Evolutionary conservation across 2,888 invertebrate genomes (phyloP).

Genomic region (Leptopilina myrica): DNA sequence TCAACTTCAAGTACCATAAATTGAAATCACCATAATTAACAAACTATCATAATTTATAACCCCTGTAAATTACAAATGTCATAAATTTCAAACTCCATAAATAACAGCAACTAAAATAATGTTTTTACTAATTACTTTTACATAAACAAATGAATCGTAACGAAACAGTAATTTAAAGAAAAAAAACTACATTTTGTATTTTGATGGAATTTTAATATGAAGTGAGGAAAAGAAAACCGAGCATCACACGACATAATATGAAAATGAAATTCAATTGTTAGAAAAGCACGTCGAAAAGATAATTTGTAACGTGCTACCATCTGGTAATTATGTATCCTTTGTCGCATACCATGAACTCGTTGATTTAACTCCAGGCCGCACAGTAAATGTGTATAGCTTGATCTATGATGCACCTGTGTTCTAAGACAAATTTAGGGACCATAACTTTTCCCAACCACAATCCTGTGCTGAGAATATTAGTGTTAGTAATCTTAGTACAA

Average conservation of each 20-base stretch:
- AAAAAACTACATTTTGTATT: too few species aligned
- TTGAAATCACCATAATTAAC: too few species aligned
- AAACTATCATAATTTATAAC: too few species aligned
- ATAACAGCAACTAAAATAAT: too few species aligned
- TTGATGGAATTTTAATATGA: too few species aligned
- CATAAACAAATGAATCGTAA: too few species aligned
- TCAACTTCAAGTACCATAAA: too few species aligned
- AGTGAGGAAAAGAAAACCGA: too few species aligned
- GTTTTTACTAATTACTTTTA: too few species aligned
- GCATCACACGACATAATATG: background rate
- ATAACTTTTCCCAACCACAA: constrained; percentile 53
- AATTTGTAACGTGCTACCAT: constrained; percentile 1
- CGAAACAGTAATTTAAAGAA: too few species aligned
- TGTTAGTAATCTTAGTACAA: constrained; percentile 28
- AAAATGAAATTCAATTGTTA: background rate
- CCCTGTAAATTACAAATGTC: too few species aligned
- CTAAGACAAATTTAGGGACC: constrained; percentile 57
- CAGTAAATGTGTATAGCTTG: constrained; percentile 54
- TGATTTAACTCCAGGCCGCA: constrained; percentile 54
- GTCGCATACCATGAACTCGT: constrained; percentile 32
- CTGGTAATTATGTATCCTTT: constrained; percentile 36
- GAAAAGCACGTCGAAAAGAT: constrained; percentile 6
- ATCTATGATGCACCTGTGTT: constrained; percentile 57
- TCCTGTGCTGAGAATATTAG: constrained; percentile 50
- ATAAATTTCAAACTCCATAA: too few species aligned